Conservation (phyloP, 2,113 vertebrate species). For the Notiomystis cincta region DNA sequence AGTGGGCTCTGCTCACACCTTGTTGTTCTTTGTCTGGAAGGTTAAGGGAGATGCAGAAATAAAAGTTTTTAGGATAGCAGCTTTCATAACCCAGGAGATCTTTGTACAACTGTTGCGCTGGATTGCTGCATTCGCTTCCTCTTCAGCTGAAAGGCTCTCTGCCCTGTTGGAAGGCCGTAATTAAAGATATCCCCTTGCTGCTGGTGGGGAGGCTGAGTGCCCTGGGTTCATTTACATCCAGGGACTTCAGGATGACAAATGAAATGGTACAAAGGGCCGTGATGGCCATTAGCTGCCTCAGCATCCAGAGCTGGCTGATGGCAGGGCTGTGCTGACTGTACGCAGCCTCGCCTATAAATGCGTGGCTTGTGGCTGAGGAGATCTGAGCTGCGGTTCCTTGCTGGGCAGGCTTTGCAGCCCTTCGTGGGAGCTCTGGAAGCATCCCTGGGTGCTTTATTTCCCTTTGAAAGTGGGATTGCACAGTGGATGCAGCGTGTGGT, state of each 20-base stretch:
- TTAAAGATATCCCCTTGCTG: not conserved
- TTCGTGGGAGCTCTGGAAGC: not conserved
- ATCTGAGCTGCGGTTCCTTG: not conserved
- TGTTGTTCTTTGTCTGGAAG: not conserved
- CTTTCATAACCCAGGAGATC: not conserved
- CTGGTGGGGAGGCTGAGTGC: not conserved
- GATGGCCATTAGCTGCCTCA: not conserved
- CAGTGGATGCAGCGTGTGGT: not conserved
- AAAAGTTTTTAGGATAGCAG: not conserved
- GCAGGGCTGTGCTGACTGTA: not conserved
- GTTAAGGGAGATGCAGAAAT: not conserved
- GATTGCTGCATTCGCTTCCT: not conserved
- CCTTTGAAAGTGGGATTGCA: not conserved
- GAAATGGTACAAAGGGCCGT: not conserved
- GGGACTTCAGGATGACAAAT: not conserved
- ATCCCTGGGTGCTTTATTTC: not conserved
- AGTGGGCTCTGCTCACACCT: not conserved
- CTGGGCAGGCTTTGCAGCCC: not conserved
- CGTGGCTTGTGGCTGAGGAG: not conserved
- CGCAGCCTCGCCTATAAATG: not conserved
- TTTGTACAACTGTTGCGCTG: slow-evolving; percentile 13
- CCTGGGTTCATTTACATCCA: not conserved
- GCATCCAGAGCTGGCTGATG: not conserved
- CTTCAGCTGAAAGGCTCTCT: not conserved
- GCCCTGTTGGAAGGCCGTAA: not conserved